phyloP scores from a whole-genome alignment of 2,113 vertebrate species.

The Bambusicola thoracicus region DNA sequence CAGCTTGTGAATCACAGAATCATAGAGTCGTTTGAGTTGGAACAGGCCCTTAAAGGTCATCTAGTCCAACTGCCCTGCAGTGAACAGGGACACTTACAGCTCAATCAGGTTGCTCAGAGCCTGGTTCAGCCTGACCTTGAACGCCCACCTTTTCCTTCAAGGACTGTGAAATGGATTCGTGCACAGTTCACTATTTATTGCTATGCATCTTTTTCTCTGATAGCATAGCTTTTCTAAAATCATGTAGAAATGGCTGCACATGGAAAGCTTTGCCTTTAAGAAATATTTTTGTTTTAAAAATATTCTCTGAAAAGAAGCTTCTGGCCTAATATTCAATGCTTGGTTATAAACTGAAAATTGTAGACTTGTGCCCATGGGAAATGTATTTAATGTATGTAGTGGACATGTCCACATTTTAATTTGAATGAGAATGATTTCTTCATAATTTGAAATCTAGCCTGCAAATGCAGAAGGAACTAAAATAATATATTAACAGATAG shows the following conservation, averaged over 20 bases:
- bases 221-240: neutral
- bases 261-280: neutral
- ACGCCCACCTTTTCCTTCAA: neutral
- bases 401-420: neutral
- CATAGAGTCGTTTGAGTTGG: no score
- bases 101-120: no score
- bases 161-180: neutral
- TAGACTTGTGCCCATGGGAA: neutral
- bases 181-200: neutral
- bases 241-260: neutral
- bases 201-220: neutral
- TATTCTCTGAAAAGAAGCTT: neutral
- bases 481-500: neutral
- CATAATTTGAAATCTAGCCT: neutral
- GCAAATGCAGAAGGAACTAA: neutral
- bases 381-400: neutral
- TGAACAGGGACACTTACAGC: no score
- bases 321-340: neutral
- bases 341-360: neutral
- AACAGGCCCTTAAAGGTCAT: no score
- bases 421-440: neutral
- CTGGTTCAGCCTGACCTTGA: no score
- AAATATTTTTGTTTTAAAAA: neutral
- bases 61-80: no score
- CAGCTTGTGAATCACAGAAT: neutral